Percentiles rank a stretch among this genome's conserved stretches.
phyloP scores from a whole-genome alignment of 1,140 invertebrate species.

The Bathynomus jamesi region DNA sequence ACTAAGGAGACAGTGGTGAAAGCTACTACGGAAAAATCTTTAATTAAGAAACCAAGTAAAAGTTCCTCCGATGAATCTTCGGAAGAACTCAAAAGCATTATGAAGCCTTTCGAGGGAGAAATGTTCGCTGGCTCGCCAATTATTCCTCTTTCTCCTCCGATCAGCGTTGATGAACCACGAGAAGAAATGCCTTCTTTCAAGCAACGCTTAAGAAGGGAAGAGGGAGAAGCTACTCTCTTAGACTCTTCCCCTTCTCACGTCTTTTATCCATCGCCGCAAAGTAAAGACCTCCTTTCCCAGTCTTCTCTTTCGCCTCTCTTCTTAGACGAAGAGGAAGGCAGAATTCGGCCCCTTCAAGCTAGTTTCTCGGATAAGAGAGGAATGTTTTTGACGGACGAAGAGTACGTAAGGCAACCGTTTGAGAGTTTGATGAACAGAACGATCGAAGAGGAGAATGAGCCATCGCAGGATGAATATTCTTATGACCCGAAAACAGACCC shows the following conservation, averaged over 20 bases:
- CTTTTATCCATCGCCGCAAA: background rate
- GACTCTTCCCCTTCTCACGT: background rate
- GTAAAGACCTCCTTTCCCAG: background rate
- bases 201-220: background rate
- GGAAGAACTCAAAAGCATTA: background rate
- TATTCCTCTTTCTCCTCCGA: background rate
- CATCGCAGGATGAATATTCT: constrained; percentile 12
- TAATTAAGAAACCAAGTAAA: background rate
- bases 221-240: background rate
- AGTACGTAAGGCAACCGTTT: background rate
- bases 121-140: background rate
- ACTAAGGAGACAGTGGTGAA: background rate
- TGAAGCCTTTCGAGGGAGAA: background rate
- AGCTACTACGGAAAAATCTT: background rate
- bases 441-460: constrained; percentile 6
- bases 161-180: background rate
- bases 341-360: background rate
- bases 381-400: background rate
- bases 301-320: background rate
- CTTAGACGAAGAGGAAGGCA: background rate
- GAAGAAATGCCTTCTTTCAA: background rate
- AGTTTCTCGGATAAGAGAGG: background rate
- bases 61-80: background rate
- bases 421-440: background rate
- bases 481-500: constrained; percentile 28